These are phyloP conservation scores for Hypotaenidia okinawae DNA, from an alignment of 2,797 vertebrate species.

Conservation along the genomic window DNA sequence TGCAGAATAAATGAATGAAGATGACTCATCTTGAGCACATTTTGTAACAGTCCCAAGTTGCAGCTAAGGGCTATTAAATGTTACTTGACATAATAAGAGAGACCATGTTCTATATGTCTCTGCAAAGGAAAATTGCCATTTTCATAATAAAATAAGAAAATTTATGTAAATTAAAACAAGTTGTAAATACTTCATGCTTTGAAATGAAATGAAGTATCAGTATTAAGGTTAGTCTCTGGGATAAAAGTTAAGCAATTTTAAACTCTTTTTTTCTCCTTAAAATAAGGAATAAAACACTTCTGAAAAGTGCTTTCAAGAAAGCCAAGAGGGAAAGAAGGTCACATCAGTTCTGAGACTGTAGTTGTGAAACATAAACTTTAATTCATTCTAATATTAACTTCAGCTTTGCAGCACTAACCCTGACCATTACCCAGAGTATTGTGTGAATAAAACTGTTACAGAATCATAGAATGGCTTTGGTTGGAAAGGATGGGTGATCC, in stretches of 20 bases:
- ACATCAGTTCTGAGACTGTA: background rate
- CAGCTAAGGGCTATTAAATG: slow-evolving; percentile 72
- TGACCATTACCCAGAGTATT: background rate
- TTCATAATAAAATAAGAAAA: slow-evolving; percentile 67
- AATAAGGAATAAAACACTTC: slow-evolving; percentile 12
- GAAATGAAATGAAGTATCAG: slow-evolving; percentile 63
- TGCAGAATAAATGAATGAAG: slow-evolving; percentile 70
- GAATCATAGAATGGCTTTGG: background rate
- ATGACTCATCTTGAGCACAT: slow-evolving; percentile 71
- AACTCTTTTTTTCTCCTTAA: background rate
- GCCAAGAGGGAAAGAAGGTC: background rate
- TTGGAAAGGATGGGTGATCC: background rate
- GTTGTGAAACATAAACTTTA: background rate
- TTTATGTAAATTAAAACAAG: slow-evolving; percentile 68
- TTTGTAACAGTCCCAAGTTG: slow-evolving; percentile 65
- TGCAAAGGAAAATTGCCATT: slow-evolving; percentile 63
- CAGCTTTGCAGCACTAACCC: background rate
- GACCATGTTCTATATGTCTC: slow-evolving; percentile 67
- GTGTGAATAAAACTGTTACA: background rate
- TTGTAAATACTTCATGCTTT: slow-evolving; percentile 69
- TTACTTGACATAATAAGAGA: slow-evolving; percentile 72
- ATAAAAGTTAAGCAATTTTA: slow-evolving; percentile 45
- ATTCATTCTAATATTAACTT: background rate
- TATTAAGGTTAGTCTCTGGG: slow-evolving; percentile 35
- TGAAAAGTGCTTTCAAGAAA: slow-evolving; percentile 17